Evolutionary conservation across 2,888 invertebrate species (phyloP).

Genomic region (Sipha maydis): DNA sequence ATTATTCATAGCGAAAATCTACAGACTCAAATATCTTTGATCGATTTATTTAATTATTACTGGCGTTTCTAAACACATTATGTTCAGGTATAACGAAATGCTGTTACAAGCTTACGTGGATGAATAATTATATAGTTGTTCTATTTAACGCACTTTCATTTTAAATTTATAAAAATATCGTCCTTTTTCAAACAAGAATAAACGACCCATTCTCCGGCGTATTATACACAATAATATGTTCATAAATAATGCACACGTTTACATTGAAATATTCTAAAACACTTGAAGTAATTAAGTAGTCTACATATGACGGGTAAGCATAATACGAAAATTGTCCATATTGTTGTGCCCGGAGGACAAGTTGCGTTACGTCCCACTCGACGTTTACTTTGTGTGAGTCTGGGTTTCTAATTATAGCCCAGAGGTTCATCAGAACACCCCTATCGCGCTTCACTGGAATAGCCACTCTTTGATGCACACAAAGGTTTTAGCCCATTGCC

Average conservation of each 20-base stretch:
- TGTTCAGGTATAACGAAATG: too few species aligned
- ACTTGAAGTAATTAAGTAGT: constrained; percentile 45
- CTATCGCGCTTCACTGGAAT: not conserved
- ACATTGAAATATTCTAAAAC: not conserved
- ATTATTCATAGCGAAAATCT: too few species aligned
- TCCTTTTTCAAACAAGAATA: not conserved
- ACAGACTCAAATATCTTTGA: too few species aligned
- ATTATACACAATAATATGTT: not conserved
- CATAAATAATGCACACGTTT: not conserved
- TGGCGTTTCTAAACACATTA: too few species aligned
- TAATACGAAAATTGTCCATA: constrained; percentile 26
- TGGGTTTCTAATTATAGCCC: constrained; percentile 48
- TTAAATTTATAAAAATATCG: not conserved
- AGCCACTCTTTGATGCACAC: not conserved
- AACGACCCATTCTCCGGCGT: not conserved
- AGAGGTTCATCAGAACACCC: constrained; percentile 46
- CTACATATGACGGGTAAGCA: constrained; percentile 11
- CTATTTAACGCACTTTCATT: not conserved
- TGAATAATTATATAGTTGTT: too few species aligned
- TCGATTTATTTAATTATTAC: too few species aligned
- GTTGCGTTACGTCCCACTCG: not conserved
- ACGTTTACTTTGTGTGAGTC: constrained; percentile 10
- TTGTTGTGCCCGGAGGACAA: not conserved
- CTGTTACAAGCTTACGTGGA: too few species aligned
- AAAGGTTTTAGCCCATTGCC: not conserved